Evolutionary conservation across 2,797 vertebrate genomes (phyloP).

Genomic region (Micropoecilia bifurca): DNA sequence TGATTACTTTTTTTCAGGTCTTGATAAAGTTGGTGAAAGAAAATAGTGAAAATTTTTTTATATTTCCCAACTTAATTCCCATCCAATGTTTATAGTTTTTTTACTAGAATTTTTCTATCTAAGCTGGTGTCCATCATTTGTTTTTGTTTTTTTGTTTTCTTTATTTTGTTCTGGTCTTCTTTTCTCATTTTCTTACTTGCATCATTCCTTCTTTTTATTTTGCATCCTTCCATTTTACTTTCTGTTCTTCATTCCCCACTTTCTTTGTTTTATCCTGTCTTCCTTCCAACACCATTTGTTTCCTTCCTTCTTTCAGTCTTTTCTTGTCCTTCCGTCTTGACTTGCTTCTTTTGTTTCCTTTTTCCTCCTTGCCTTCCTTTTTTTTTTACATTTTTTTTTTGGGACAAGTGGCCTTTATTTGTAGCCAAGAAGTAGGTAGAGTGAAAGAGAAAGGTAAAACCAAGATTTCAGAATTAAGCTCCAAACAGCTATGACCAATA

Average conservation of each 20-base stretch:
- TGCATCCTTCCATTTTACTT: not conserved
- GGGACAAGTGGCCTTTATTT: no score
- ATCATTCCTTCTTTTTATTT: not conserved
- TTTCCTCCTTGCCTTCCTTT: not conserved
- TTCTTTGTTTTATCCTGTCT: not conserved
- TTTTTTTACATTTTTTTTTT: rapidly evolving
- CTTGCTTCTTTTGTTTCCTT: not conserved
- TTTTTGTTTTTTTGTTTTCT: not conserved
- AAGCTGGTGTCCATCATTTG: not conserved
- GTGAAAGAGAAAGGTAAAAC: no score
- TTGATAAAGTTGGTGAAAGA: not conserved
- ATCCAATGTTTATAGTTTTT: not conserved
- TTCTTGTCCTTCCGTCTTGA: not conserved
- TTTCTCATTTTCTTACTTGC: not conserved
- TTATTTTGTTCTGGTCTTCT: not conserved
- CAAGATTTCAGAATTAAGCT: no score
- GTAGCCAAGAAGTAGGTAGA: no score
- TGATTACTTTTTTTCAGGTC: not conserved
- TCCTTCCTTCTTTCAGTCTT: not conserved
- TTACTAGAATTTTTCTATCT: not conserved
- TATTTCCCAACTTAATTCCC: not conserved
- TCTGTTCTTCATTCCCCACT: not conserved
- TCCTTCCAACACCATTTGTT: not conserved
- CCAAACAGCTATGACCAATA: no score
- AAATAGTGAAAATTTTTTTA: not conserved